Conservation (phyloP, 2,113 vertebrate species). For the Scolopax mira region DNA sequence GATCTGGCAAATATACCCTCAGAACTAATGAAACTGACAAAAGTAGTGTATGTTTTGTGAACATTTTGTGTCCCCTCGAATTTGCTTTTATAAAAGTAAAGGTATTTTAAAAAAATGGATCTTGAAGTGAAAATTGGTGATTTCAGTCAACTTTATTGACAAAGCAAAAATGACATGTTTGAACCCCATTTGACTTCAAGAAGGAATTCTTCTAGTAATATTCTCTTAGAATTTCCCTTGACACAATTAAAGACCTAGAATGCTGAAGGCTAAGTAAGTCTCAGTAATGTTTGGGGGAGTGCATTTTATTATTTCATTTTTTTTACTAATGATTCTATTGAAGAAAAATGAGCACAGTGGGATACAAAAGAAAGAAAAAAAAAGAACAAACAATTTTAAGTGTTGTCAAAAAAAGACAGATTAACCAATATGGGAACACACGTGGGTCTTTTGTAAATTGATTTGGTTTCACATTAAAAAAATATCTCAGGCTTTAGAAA, state of each 20-base stretch:
- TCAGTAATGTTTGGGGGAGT: not conserved
- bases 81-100: not conserved
- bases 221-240: not conserved
- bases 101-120: not conserved
- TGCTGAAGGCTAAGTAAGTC: not conserved
- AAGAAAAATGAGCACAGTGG: not conserved
- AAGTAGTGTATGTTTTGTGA: not conserved
- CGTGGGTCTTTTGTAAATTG: not conserved
- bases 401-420: not conserved
- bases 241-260: not conserved
- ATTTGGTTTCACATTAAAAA: not conserved
- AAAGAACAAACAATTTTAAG: not conserved
- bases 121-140: not conserved
- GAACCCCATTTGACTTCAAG: not conserved
- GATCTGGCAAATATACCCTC: conserved; percentile 51
- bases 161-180: not conserved
- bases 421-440: not conserved
- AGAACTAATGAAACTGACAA: conserved; percentile 10
- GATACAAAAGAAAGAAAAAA: not conserved
- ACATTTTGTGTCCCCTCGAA: not conserved
- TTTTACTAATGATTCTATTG: not conserved
- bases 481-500: not conserved
- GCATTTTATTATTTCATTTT: not conserved
- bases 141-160: not conserved
- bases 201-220: not conserved